Evolutionary conservation across 2,113 vertebrate species (phyloP).

Genomic region (Excalfactoria chinensis): DNA sequence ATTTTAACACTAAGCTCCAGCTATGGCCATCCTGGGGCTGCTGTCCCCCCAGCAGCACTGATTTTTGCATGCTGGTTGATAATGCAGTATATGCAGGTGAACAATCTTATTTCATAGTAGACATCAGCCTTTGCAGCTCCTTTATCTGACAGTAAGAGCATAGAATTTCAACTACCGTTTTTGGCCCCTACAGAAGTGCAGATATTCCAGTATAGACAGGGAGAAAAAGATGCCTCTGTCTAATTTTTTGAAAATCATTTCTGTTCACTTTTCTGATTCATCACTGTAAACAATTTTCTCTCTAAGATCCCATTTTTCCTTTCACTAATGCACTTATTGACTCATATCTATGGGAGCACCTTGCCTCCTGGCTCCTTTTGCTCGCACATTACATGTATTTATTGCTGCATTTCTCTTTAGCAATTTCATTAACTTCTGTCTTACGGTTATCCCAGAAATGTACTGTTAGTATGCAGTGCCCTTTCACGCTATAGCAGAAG

Average conservation of each 20-base stretch:
- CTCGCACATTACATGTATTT: conserved; percentile 37
- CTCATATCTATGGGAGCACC: conserved; percentile 33
- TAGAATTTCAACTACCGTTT: background rate
- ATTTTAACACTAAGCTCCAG: background rate
- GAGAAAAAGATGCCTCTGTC: background rate
- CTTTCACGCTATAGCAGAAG: conserved; percentile 13
- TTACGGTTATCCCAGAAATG: conserved; percentile 32
- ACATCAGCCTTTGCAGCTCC: background rate
- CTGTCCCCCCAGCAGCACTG: background rate
- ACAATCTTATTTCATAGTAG: accelerated
- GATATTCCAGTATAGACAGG: background rate
- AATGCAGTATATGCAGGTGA: accelerated
- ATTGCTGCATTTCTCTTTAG: conserved; percentile 50
- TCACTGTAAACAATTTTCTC: background rate
- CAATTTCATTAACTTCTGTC: conserved; percentile 49
- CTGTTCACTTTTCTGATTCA: background rate
- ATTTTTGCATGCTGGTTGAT: background rate
- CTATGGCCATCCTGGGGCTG: background rate
- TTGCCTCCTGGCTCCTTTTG: conserved; percentile 37
- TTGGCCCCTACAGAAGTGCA: background rate
- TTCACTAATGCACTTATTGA: conserved; percentile 8
- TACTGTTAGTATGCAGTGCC: background rate
- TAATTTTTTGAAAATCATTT: background rate
- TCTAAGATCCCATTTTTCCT: background rate
- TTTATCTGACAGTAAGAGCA: background rate